Conservation (phyloP, 2,888 invertebrate species). For the Limnephilus auricula region DNA sequence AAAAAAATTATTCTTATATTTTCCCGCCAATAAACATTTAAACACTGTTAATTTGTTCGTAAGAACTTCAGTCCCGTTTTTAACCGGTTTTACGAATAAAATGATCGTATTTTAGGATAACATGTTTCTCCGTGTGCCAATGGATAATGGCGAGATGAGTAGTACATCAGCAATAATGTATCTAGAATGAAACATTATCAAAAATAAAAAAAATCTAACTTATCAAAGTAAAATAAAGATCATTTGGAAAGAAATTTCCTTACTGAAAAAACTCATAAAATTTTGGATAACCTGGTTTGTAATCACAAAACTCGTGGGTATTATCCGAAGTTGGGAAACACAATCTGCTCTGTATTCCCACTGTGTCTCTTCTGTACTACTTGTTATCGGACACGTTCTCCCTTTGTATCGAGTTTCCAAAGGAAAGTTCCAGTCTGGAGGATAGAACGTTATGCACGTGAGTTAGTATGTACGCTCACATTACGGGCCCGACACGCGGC, state of each 20-base stretch:
- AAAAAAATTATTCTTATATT: no score
- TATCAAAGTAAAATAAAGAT: neutral
- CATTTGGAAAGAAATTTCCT: neutral
- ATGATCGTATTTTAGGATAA: no score
- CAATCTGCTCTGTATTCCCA: constrained; percentile 36
- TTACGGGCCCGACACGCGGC: neutral
- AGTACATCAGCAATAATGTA: neutral
- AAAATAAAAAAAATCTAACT: neutral
- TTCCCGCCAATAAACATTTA: no score
- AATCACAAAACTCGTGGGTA: neutral
- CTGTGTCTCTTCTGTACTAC: neutral
- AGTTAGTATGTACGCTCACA: neutral
- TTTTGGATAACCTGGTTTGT: neutral
- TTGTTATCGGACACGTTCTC: constrained; percentile 43
- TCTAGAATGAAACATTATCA: neutral
- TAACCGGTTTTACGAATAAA: no score
- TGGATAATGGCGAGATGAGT: neutral
- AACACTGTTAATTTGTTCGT: no score
- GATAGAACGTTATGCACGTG: constrained; percentile 25
- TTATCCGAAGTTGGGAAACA: neutral
- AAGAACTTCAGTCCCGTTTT: no score
- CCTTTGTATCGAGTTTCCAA: constrained; percentile 45
- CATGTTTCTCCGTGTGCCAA: no score
- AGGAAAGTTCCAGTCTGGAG: constrained; percentile 37
- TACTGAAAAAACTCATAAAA: neutral